These are phyloP conservation scores for Progne subis DNA, from an alignment of 2,113 vertebrate species.

Conservation along the genomic window DNA sequence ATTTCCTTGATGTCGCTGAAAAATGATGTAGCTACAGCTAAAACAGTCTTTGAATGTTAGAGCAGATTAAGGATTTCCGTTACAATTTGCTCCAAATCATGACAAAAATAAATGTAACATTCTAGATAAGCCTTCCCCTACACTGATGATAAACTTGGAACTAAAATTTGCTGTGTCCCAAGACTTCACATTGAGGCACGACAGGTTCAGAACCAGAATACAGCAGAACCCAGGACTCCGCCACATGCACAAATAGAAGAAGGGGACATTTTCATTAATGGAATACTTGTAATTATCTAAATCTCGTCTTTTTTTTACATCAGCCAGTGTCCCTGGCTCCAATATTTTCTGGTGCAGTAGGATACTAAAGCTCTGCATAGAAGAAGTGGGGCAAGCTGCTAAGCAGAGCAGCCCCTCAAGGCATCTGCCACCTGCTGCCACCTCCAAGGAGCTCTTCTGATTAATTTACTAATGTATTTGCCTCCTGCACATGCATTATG, in stretches of 20 bases:
- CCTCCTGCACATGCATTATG: neutral
- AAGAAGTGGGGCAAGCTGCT: neutral
- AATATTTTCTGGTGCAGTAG: neutral
- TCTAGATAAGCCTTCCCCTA: neutral
- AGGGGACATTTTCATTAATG: neutral
- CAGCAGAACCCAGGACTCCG: neutral
- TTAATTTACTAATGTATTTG: neutral
- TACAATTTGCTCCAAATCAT: neutral
- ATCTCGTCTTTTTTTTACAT: neutral
- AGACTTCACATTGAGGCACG: neutral
- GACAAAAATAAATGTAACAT: neutral
- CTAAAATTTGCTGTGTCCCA: neutral
- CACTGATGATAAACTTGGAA: neutral
- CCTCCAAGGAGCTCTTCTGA: slow-evolving; percentile 15
- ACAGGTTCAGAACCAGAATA: neutral
- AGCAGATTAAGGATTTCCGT: neutral
- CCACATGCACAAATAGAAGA: neutral
- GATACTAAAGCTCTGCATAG: neutral
- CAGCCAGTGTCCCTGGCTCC: slow-evolving; percentile 3
- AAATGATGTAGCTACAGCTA: neutral
- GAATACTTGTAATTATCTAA: neutral
- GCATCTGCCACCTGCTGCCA: slow-evolving; percentile 25
- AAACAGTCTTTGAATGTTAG: neutral
- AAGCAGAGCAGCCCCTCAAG: slow-evolving; percentile 27
- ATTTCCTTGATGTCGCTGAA: neutral